A percentile compares a stretch with the other conserved stretches of the same genome.
Conservation (phyloP, 2,797 vertebrate genomes). For the Syngnathus acus region DNA sequence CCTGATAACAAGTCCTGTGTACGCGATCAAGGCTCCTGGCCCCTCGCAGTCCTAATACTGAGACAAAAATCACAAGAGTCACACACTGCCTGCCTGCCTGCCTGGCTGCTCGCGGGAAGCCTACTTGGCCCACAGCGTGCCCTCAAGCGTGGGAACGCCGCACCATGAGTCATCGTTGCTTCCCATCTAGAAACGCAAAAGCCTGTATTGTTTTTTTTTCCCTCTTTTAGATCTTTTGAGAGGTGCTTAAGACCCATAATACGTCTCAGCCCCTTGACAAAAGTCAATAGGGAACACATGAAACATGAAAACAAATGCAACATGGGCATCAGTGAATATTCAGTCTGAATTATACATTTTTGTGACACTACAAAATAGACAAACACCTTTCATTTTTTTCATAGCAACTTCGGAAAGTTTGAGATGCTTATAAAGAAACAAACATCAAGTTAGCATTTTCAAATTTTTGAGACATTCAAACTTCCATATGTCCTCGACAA, state of each 20-base stretch:
- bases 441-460: too few species aligned
- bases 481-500: too few species aligned
- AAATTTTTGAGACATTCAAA: too few species aligned
- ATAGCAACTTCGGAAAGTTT: too few species aligned
- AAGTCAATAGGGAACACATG: neutral
- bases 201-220: neutral
- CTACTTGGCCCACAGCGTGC: constrained; percentile 50
- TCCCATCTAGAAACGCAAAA: neutral
- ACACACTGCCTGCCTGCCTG: constrained; percentile 47
- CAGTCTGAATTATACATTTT: too few species aligned
- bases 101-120: constrained; percentile 52
- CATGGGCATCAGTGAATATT: too few species aligned
- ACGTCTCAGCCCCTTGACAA: neutral
- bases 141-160: constrained; percentile 47
- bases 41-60: constrained; percentile 72
- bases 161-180: constrained; percentile 37
- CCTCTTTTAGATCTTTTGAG: neutral
- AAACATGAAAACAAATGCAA: neutral
- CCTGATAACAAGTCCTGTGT: constrained; percentile 73
- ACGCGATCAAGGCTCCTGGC: constrained; percentile 71
- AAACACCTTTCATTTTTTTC: too few species aligned
- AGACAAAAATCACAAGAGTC: constrained; percentile 68
- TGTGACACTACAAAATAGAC: too few species aligned
- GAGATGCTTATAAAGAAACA: too few species aligned
- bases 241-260: neutral